Base-by-base conservation (phyloP, 92 coral and sea anemone genomes). In the Plumapathes pennacea region DNA sequence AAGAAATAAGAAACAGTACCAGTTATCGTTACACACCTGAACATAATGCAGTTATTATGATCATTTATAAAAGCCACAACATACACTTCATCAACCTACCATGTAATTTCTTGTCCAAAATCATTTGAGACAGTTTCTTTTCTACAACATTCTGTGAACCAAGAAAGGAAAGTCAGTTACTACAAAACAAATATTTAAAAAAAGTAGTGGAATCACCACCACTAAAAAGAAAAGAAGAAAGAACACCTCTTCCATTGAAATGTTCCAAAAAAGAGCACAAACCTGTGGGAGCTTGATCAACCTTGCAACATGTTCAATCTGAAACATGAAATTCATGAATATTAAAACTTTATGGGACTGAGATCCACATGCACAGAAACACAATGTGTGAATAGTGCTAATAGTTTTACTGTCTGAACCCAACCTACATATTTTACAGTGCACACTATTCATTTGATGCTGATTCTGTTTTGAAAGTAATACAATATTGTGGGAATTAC, bases 61-160 rank as follows among this genome's bases (percentile, higher is more conserved):
- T 41, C 32, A 28, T 41, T 11, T 4, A 31, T 20, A 29, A 13
- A 29, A 10, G 34, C 20, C 14, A 52, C 41, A 9, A 12, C 5
- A 22, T 18, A 33, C 22, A 19, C 4, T 12, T 4, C 0, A 5
- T 3, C 6, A 42, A 74, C 90, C 71, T 37, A 88, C 98, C 98
- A 38, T 92, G 96, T 15, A 92, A 82, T 72, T 81, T 88, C 82
- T 79, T 92, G 78, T 92, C 98, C 54, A 92, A 72, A 65, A 92
- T 92, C 98, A 92, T 92, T 65, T 88, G 98, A 0, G 98, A 92
- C 21, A 92, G 85, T 60, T 92, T 92, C 65, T 92, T 92, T 50
- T 92, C 98, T 7, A 92, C 98, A 46, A 81, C 77, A 49, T 92
- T 63, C 98, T 92, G 70, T 1, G 78, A 60, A 60, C 44, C 26